A percentile compares a stretch with the other conserved stretches of the same genome.
phyloP scores from a whole-genome alignment of 2,888 invertebrate species.

The Drosophila paramelanica region DNA sequence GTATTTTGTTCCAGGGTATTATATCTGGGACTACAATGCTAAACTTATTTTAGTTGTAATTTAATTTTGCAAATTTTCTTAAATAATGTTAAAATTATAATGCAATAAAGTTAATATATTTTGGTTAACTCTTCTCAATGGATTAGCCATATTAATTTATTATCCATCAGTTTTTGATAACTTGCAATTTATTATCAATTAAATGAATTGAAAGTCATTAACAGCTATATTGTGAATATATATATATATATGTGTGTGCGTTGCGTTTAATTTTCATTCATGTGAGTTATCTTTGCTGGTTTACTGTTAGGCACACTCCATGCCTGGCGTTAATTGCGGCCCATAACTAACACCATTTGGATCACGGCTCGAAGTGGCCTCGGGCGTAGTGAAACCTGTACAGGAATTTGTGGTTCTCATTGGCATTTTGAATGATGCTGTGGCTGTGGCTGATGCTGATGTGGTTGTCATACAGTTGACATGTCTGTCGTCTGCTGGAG shows the following conservation, averaged over 20 bases:
- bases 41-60: too few relatives aligned
- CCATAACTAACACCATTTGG: conserved; percentile 46
- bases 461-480: conserved; percentile 74
- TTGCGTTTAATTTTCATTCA: neutral
- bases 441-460: conserved; percentile 52
- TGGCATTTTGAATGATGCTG: conserved; percentile 43
- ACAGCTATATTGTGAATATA: neutral
- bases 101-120: too few relatives aligned
- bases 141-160: too few relatives aligned
- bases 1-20: too few relatives aligned
- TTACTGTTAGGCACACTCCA: conserved; percentile 5
- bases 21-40: too few relatives aligned
- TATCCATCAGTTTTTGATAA: neutral
- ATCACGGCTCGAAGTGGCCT: conserved; percentile 12
- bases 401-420: conserved; percentile 47
- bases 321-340: conserved; percentile 48
- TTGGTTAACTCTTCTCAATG: too few relatives aligned
- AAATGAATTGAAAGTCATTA: neutral
- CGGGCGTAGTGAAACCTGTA: conserved; percentile 31
- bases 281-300: neutral
- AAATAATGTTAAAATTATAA: too few relatives aligned
- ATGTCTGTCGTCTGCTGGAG: conserved; percentile 55
- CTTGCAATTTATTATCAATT: neutral
- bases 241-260: neutral
- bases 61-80: too few relatives aligned